Evolutionary conservation across 2,888 invertebrate species (phyloP), one percentile per base, ranked within the genome.

Genomic region (Congeria kusceri): DNA sequence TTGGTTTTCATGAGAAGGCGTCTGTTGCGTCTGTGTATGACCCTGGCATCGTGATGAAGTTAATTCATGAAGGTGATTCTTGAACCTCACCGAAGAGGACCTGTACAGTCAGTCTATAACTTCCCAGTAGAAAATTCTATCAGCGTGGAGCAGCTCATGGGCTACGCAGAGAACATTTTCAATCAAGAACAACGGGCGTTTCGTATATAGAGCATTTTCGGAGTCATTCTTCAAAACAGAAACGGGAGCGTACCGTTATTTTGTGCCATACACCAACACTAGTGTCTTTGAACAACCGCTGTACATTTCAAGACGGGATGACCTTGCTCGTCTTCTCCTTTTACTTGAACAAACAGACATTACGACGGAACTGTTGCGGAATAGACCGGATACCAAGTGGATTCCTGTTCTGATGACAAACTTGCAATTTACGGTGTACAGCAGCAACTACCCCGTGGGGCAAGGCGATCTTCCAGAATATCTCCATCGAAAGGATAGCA

Each of bases 371-470:
- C 80, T 9, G 64, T 83, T 39, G 80, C 80, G 9, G 80, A n/a
- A n/a, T n/a, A n/a, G n/a, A n/a, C n/a, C n/a, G n/a, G n/a, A n/a
- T n/a, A n/a, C n/a, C n/a, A n/a, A 82, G 53, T 86, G 79, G 83
- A 59, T 77, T n/a, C 85, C 80, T 0, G 75, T 78, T 0, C 47
- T 84, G 20, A 53, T 84, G 1, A 84, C 83, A 3, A 86, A 86
- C 53, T 66, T 84, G 3, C 77, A 71, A 13, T 67, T 69, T 46
- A 28, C 23, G 0, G 63, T 77, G 4, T 49, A 44, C 57, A 47
- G 20, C 15, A 79, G 77, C 9, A 28, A 32, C n/a, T 83, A 74
- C 61, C 70, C 77, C 1, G 15, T 83, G 25, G 83, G 78, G 4
- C 46, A 39, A 28, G 76, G 72, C 18, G 18, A 44, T 0, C 61